These are phyloP conservation scores for Lepetodrilus schrolli DNA, from an alignment of 2,888 invertebrate species.

Conservation along the genomic window DNA sequence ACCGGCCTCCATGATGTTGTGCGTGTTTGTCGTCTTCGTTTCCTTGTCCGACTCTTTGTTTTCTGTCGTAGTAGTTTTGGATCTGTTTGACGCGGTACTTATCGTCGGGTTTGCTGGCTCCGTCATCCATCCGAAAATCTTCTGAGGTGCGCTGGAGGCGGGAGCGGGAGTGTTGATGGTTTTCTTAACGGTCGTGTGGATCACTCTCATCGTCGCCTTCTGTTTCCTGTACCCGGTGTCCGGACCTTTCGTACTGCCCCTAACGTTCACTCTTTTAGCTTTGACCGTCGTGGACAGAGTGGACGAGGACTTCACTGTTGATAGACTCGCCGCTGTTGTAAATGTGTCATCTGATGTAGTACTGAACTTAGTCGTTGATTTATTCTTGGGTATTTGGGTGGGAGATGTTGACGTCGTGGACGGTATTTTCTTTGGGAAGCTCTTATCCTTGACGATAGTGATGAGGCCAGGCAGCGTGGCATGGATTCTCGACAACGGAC, in stretches of 20 bases:
- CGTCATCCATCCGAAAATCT: constrained; percentile 30
- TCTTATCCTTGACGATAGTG: neutral
- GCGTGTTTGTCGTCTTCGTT: neutral
- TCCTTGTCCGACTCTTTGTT: neutral
- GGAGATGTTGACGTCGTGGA: neutral
- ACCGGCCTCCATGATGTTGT: neutral
- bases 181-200: too few species aligned
- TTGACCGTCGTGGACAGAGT: neutral
- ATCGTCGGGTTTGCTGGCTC: neutral
- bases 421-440: neutral
- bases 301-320: neutral
- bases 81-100: neutral
- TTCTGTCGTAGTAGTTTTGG: neutral
- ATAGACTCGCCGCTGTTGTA: neutral
- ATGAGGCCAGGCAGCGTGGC: neutral
- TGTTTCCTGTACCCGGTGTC: neutral
- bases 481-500: neutral
- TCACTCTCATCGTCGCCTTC: too few species aligned
- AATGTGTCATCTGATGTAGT: neutral
- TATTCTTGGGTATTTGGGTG: neutral
- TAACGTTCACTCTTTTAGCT: neutral
- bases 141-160: too few species aligned
- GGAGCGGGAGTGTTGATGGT: too few species aligned
- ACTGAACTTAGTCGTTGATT: neutral
- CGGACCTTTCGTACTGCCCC: neutral